Evolutionary conservation across 2,888 invertebrate genomes (phyloP), one percentile per base, ranked within the genome.

Genomic region (Lacanobia oleracea): DNA sequence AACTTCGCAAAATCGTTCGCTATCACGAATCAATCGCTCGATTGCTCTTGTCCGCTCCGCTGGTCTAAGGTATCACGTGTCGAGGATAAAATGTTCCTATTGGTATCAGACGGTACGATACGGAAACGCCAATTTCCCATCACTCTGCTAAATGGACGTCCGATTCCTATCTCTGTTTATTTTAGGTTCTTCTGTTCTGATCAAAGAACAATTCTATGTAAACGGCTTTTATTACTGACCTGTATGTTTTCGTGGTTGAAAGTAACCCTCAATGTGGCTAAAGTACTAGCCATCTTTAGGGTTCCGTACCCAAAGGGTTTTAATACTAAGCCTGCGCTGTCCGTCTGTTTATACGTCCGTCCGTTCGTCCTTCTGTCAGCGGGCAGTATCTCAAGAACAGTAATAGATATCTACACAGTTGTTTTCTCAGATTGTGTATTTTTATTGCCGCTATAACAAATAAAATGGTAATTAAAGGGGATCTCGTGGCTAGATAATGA

Each of bases 61-160:
- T 84, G 82, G 48, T 37, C 73, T 84, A 75, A 63, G 69, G 60
- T 73, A 84, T 86, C 75, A 63, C 63, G 50, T 81, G 67, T 78
- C 57, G 62, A 59, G 50, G 67, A 69, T 61, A 59, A 82, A 79
- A 60, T 61, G 65, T 68, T 57, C 66, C 59, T 60, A 74, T 63
- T 70, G 59, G 70, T 74, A 54, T 84, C 57, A 43, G 73, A 56
- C 68, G 40, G 66, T 74, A 61, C 53, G 65, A 75, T 72, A 71
- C 73, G 75, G 72, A 81, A 74, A 72, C 54, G 70, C 61, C 85
- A 84, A 84, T 84, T 81, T 72, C 82, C 86, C 68, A 81, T 84
- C 85, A 84, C 53, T 75, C 70, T 16, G 51, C 27, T 61, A 67
- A 70, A 84, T 73, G 72, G 85, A 71, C 59, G 71, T 75, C 85